Conservation (phyloP, 2,113 vertebrate genomes). For the Polypterus senegalus region DNA sequence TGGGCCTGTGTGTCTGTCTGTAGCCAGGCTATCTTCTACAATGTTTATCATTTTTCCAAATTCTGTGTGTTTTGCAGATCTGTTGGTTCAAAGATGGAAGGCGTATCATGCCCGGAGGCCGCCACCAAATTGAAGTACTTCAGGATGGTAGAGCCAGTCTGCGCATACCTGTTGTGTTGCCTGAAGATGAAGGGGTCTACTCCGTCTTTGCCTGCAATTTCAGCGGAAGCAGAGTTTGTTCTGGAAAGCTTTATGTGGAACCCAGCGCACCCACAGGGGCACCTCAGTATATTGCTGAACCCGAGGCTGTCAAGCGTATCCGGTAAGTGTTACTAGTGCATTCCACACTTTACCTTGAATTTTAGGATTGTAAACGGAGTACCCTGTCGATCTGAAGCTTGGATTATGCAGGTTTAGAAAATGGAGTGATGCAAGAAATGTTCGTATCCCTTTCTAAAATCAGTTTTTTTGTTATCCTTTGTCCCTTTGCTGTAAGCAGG, state of each 20-base stretch:
- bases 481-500: too few species aligned
- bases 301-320: conserved; percentile 77
- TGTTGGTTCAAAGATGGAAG: conserved; percentile 95
- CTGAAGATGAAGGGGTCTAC: conserved; percentile 94
- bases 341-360: too few species aligned
- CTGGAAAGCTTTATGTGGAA: conserved; percentile 86
- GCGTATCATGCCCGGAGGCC: conserved; percentile 69
- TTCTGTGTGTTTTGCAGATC: conserved; percentile 48
- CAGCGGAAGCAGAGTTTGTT: conserved; percentile 88
- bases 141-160: conserved; percentile 83
- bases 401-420: too few species aligned
- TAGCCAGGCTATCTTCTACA: too few species aligned
- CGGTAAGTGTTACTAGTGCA: conserved; percentile 43
- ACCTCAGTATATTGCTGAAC: conserved; percentile 71
- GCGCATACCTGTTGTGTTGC: conserved; percentile 69
- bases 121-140: conserved; percentile 75
- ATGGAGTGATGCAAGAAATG: too few species aligned
- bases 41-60: too few species aligned
- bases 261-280: conserved; percentile 58
- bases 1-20: too few species aligned
- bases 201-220: conserved; percentile 81
- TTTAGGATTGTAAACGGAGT: too few species aligned
- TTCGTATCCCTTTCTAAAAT: too few species aligned
- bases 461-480: too few species aligned
- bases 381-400: too few species aligned